phyloP scores from a whole-genome alignment of 2,888 invertebrate genomes.

The Drosophila macrospina region DNA sequence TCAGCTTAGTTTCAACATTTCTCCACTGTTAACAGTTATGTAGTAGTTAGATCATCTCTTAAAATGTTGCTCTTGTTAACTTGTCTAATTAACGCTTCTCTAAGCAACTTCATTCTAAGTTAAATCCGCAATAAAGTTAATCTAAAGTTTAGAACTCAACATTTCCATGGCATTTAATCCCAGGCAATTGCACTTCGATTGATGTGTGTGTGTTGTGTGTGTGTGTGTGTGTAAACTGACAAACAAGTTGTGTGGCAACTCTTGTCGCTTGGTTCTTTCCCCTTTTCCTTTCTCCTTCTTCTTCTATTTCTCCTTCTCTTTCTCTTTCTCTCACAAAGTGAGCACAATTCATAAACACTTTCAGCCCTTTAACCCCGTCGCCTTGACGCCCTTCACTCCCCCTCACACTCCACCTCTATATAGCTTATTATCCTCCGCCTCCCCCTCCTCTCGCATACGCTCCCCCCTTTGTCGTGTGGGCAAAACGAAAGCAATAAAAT shows the following conservation, averaged over 20 bases:
- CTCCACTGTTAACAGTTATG: no score
- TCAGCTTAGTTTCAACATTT: no score
- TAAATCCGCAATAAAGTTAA: not conserved
- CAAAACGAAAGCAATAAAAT: constrained; percentile 74
- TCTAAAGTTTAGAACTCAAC: not conserved
- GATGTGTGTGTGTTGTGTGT: constrained; percentile 2
- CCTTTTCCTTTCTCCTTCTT: not conserved
- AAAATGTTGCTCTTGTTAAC: not conserved
- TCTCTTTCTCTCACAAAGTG: not conserved
- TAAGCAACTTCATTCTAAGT: not conserved
- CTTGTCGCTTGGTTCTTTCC: constrained; percentile 9
- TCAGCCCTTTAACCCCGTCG: constrained; percentile 44
- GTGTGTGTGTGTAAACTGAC: not conserved
- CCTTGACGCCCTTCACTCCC: not conserved
- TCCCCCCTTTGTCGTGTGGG: constrained; percentile 5
- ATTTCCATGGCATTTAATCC: constrained; percentile 14
- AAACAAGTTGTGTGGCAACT: constrained; percentile 22
- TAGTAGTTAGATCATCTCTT: no score
- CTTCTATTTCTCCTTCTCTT: not conserved
- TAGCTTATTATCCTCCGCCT: not conserved
- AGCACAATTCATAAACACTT: constrained; percentile 31
- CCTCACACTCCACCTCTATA: not conserved
- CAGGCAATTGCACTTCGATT: constrained; percentile 25
- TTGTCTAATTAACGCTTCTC: not conserved
- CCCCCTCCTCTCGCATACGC: not conserved